A percentile compares a stretch with the other conserved stretches of the same genome.
Conservation (phyloP, 2,888 invertebrate genomes). For the Lampropteryx suffumata region DNA sequence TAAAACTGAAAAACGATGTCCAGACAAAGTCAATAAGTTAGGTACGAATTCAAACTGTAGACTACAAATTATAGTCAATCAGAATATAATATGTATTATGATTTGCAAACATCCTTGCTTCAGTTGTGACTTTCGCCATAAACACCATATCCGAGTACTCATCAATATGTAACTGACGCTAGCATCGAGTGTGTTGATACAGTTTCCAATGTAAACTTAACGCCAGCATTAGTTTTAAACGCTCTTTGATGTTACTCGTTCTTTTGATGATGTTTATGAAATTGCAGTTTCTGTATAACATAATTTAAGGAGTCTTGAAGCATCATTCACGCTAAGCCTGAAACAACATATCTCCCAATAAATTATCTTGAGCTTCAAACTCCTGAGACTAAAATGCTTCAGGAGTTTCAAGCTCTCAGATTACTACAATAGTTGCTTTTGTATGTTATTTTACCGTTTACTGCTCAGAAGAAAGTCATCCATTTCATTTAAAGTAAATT, state of each 20-base stretch:
- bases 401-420: too few species aligned
- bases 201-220: slow-evolving; percentile 28
- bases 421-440: too few species aligned
- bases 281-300: not conserved
- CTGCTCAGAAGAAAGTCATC: too few species aligned
- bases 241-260: slow-evolving; percentile 24
- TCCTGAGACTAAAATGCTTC: too few species aligned
- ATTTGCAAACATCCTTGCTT: slow-evolving; percentile 20
- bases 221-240: slow-evolving; percentile 20
- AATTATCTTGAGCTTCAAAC: too few species aligned
- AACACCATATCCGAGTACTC: slow-evolving; percentile 29
- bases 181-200: slow-evolving; percentile 25
- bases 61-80: slow-evolving; percentile 5
- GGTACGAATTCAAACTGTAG: not conserved
- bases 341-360: too few species aligned
- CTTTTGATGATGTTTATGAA: slow-evolving; percentile 20
- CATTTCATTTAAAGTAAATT: too few species aligned
- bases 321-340: not conserved
- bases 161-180: slow-evolving; percentile 32
- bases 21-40: not conserved
- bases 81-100: slow-evolving; percentile 23
- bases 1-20: not conserved
- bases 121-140: slow-evolving; percentile 28
- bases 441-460: too few species aligned
- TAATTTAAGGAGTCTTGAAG: not conserved